Conservation (phyloP, 2,888 invertebrate species). For the Lacanobia oleracea region DNA sequence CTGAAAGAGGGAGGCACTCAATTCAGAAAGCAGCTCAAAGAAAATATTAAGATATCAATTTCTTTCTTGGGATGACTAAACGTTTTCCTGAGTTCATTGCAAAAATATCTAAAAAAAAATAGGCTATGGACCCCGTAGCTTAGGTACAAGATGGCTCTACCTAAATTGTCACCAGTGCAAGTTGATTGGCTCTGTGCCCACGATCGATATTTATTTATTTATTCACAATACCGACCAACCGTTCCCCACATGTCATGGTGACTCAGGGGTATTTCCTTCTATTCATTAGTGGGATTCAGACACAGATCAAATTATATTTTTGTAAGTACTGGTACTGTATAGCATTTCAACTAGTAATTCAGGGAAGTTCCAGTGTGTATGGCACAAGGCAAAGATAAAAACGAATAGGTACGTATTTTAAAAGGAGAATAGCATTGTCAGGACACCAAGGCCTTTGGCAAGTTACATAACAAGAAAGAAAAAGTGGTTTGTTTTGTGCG, state of each 20-base stretch:
- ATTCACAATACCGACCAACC: background rate
- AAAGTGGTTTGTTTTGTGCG: no score
- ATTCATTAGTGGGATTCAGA: background rate
- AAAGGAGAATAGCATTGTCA: no score
- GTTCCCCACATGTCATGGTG: constrained; percentile 30
- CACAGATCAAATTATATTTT: background rate
- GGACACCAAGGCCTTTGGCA: no score
- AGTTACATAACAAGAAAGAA: no score
- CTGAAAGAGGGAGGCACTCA: no score
- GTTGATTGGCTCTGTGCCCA: constrained; percentile 4
- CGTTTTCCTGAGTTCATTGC: no score
- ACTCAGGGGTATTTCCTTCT: constrained; percentile 39
- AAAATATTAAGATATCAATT: no score
- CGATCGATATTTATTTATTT: background rate
- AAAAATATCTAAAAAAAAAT: no score
- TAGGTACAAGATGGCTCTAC: background rate
- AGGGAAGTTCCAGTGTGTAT: background rate
- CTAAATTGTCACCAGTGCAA: constrained; percentile 7
- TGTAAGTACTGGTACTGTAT: background rate
- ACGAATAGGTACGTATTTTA: no score
- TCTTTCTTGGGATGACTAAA: no score
- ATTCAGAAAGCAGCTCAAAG: no score
- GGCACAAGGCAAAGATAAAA: background rate
- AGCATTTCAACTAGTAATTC: no score
- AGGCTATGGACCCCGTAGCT: background rate